These are phyloP conservation scores for Cephus rjabovi DNA, from an alignment of 2,888 invertebrate genomes.

Conservation along the genomic window DNA sequence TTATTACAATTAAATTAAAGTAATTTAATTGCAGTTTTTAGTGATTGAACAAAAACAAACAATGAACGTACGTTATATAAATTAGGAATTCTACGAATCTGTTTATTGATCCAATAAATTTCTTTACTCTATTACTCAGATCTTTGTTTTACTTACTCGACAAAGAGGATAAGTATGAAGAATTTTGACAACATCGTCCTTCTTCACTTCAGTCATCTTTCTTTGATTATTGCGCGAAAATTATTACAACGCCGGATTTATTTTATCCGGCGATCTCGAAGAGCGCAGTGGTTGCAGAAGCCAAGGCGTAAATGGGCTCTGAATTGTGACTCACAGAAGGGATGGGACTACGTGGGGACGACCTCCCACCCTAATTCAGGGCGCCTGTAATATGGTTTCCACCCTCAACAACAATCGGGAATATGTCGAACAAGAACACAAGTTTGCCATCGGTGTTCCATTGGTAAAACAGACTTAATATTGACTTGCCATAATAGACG, in stretches of 20 bases:
- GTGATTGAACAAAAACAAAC: neutral
- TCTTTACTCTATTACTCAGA: neutral
- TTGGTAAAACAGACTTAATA: neutral
- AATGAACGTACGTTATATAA: neutral
- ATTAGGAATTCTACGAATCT: neutral
- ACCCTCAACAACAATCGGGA: neutral
- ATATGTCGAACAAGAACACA: neutral
- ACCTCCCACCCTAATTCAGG: neutral
- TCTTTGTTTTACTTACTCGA: slow-evolving; percentile 65
- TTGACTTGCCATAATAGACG: neutral
- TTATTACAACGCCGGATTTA: neutral
- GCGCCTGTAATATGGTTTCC: neutral
- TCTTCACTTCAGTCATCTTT: slow-evolving; percentile 62
- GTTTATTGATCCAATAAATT: neutral
- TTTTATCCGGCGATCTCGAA: neutral
- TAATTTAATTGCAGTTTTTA: neutral
- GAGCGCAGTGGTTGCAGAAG: neutral
- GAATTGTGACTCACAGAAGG: neutral
- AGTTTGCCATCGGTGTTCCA: neutral
- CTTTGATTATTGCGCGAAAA: neutral
- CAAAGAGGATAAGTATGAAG: slow-evolving; percentile 72
- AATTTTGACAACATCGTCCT: slow-evolving; percentile 67
- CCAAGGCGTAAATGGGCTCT: neutral
- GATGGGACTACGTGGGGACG: neutral
- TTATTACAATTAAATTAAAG: neutral